A percentile compares a stretch with the other conserved stretches of the same genome.
These are phyloP conservation scores for Edolisoma coerulescens DNA, from an alignment of 2,113 vertebrate genomes.

Conservation along the genomic window DNA sequence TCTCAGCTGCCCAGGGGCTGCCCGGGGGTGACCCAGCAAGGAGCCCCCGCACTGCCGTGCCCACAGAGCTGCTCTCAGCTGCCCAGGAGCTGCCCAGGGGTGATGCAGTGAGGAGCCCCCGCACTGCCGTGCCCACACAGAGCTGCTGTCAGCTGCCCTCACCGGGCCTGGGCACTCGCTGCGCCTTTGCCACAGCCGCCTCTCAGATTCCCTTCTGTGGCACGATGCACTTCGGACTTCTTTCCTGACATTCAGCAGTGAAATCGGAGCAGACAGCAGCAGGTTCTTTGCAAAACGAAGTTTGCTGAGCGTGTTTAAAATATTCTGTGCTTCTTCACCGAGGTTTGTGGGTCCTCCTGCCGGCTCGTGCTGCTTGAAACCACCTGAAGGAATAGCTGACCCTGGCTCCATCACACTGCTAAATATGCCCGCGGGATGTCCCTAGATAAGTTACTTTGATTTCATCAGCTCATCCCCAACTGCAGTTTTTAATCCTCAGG, in stretches of 20 bases:
- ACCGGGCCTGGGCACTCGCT: not conserved
- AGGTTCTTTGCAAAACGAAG: not conserved
- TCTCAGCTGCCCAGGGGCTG: not conserved
- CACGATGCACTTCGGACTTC: not conserved
- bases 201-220: not conserved
- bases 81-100: not conserved
- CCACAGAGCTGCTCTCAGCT: not conserved
- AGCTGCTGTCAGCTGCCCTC: not conserved
- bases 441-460: not conserved
- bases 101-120: not conserved
- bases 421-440: not conserved
- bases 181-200: fast-evolving
- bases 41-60: not conserved
- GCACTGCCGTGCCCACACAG: fast-evolving
- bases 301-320: not conserved
- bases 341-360: not conserved
- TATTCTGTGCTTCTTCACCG: not conserved
- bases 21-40: fast-evolving
- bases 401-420: not conserved
- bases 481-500: not conserved
- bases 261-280: not conserved
- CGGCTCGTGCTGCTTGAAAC: not conserved
- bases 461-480: not conserved
- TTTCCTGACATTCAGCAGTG: not conserved
- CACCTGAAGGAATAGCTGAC: not conserved